Percentiles rank a stretch among this genome's conserved stretches.
Evolutionary conservation across 2,797 vertebrate genomes (phyloP).

Genomic region (Falco naumanni): DNA sequence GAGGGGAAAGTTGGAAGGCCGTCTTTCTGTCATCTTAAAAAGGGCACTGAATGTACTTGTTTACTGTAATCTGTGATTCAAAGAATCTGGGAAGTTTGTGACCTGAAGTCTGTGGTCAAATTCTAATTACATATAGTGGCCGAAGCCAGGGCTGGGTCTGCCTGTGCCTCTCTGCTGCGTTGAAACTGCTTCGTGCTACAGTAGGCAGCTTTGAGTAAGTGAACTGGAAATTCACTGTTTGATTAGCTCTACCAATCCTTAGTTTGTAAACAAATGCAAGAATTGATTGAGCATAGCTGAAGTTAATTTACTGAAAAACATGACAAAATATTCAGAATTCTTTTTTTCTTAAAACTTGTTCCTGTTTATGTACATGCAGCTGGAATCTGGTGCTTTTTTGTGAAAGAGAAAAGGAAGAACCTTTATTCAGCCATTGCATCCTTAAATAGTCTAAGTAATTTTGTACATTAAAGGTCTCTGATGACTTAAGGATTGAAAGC

Average conservation of each 20-base stretch:
- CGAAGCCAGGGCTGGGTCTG: neutral
- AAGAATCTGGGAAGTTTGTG: neutral
- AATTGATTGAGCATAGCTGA: neutral
- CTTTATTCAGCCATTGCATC: neutral
- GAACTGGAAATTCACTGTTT: neutral
- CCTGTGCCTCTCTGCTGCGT: neutral
- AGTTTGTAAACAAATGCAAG: neutral
- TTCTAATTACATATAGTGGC: neutral
- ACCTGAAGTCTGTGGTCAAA: neutral
- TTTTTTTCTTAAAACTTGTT: neutral
- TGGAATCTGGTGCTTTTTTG: neutral
- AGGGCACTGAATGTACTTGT: neutral
- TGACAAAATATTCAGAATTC: neutral
- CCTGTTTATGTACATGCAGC: neutral
- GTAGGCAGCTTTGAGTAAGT: neutral
- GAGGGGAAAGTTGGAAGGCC: neutral
- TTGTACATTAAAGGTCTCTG: neutral
- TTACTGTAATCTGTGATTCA: slow-evolving; percentile 19
- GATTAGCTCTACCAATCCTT: neutral
- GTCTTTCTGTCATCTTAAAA: neutral
- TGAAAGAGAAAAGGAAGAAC: neutral
- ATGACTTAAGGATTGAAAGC: neutral
- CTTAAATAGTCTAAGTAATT: neutral
- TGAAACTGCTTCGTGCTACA: neutral
- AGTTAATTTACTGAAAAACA: neutral